phyloP scores from a whole-genome alignment of 1,140 invertebrate species.

The Drosophila chauvacae region DNA sequence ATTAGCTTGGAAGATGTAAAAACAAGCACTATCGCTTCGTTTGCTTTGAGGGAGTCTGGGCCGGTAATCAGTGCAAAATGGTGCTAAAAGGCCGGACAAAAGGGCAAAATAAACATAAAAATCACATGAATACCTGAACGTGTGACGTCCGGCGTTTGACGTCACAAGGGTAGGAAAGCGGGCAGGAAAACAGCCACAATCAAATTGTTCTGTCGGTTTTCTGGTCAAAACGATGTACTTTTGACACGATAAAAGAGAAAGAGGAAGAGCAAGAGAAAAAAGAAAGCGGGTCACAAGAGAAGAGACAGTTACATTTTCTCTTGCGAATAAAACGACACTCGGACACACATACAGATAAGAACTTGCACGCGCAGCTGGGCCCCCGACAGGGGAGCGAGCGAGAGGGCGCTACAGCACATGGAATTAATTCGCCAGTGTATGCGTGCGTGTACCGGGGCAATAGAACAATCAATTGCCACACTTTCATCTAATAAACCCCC shows the following conservation, averaged over 20 bases:
- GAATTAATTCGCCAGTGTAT: constrained; percentile 48
- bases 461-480: constrained; percentile 54
- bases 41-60: not conserved
- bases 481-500: constrained; percentile 32
- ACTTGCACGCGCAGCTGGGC: constrained; percentile 49
- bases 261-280: constrained; percentile 24
- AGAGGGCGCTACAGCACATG: constrained; percentile 66
- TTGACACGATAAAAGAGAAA: constrained; percentile 4
- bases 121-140: constrained; percentile 50
- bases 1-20: constrained; percentile 16
- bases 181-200: constrained; percentile 1
- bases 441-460: constrained; percentile 27
- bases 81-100: constrained; percentile 57
- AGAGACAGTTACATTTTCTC: constrained; percentile 33
- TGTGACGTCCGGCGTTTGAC: constrained; percentile 44
- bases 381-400: constrained; percentile 36
- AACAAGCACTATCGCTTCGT: constrained; percentile 11
- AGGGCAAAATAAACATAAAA: constrained; percentile 59
- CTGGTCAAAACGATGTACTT: constrained; percentile 9
- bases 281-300: constrained; percentile 48
- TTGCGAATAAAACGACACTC: constrained; percentile 14
- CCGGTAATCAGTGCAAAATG: constrained; percentile 48
- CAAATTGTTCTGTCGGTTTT: constrained; percentile 11
- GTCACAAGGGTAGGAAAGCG: constrained; percentile 34
- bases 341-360: not conserved